Conservation (phyloP, 2,888 invertebrate species). For the Eristalinus sepulchralis region DNA sequence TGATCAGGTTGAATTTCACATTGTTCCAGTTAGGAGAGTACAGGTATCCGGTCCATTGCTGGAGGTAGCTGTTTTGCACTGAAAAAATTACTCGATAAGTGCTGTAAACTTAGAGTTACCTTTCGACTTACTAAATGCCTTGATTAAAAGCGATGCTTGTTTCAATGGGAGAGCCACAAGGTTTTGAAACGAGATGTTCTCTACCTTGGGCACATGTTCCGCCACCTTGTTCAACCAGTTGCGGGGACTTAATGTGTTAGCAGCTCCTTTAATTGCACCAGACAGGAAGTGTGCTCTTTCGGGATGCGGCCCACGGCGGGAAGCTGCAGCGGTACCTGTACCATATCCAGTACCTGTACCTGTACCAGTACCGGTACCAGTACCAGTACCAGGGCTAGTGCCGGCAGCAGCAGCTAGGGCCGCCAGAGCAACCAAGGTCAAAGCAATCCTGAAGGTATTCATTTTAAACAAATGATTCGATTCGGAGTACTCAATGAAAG, state of each 20-base stretch:
- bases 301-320: background rate
- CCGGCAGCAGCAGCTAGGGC: slow-evolving; percentile 9
- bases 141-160: slow-evolving; percentile 29
- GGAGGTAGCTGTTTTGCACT: slow-evolving; percentile 35
- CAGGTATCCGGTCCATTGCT: slow-evolving; percentile 6
- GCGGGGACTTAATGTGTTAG: background rate
- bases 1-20: slow-evolving; percentile 44
- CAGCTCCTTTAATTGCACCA: background rate
- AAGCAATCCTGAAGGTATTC: slow-evolving; percentile 31
- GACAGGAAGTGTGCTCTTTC: background rate
- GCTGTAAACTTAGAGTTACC: too few species aligned
- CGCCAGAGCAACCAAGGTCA: slow-evolving; percentile 36
- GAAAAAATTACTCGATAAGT: background rate
- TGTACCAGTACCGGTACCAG: background rate
- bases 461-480: slow-evolving; percentile 9
- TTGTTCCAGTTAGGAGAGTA: slow-evolving; percentile 25
- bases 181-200: slow-evolving; percentile 31
- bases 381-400: background rate
- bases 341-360: background rate
- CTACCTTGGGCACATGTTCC: slow-evolving; percentile 30
- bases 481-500: slow-evolving; percentile 34
- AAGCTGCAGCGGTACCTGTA: background rate
- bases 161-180: slow-evolving; percentile 27
- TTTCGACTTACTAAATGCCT: slow-evolving; percentile 42
- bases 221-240: background rate